Evolutionary conservation across 2,888 invertebrate species (phyloP).

Genomic region (Ceratothoa steindachneri): DNA sequence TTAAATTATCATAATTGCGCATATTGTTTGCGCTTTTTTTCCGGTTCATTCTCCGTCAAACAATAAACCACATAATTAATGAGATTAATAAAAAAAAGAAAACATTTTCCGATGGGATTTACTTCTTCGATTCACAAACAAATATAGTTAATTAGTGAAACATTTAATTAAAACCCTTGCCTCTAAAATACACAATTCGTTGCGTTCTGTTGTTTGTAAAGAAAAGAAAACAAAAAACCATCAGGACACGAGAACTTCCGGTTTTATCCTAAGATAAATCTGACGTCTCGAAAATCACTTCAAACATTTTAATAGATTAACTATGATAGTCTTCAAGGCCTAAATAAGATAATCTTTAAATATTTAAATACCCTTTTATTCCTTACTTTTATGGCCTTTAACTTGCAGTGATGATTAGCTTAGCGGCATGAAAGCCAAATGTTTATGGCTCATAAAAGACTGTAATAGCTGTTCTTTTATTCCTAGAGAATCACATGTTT

Average conservation of each 20-base stretch:
- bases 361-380: slow-evolving; percentile 1
- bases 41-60: background rate
- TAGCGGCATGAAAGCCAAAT: background rate
- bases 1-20: background rate
- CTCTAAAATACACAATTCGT: background rate
- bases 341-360: background rate
- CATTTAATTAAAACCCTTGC: too few relatives aligned
- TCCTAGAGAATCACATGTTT: background rate
- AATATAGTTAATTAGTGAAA: too few relatives aligned
- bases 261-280: too few relatives aligned
- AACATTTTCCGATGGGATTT: too few relatives aligned
- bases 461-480: slow-evolving; percentile 7
- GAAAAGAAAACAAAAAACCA: too few relatives aligned
- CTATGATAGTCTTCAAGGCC: background rate
- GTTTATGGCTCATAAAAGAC: background rate
- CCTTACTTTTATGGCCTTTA: background rate
- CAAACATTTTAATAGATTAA: background rate
- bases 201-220: background rate
- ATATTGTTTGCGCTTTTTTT: background rate
- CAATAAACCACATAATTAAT: background rate
- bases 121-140: too few relatives aligned
- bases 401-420: slow-evolving; percentile 9
- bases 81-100: background rate
- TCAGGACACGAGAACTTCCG: too few relatives aligned
- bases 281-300: background rate